A percentile compares a stretch with the other conserved stretches of the same genome.
These are phyloP conservation scores for Leptothorax acervorum DNA, from an alignment of 2,888 invertebrate genomes.

Conservation along the genomic window DNA sequence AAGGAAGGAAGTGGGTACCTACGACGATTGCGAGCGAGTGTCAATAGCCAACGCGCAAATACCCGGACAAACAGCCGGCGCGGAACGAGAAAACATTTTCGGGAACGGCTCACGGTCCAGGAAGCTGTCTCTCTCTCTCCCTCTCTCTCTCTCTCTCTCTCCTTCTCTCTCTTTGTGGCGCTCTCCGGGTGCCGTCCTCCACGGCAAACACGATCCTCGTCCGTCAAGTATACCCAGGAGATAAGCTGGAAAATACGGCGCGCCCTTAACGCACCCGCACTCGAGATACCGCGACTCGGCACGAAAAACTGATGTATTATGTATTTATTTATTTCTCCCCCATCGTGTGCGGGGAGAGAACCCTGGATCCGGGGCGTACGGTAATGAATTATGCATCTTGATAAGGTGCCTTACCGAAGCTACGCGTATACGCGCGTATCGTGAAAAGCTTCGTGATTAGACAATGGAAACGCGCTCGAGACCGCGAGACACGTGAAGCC, in stretches of 20 bases:
- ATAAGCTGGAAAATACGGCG: conserved; percentile 61
- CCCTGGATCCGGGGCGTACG: neutral
- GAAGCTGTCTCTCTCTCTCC: neutral
- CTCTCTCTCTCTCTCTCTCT: neutral
- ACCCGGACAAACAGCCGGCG: conserved; percentile 29
- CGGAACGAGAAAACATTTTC: conserved; percentile 51
- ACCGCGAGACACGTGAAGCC: no score
- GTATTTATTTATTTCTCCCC: conserved; percentile 54
- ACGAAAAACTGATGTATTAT: conserved; percentile 55
- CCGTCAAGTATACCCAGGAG: conserved; percentile 56
- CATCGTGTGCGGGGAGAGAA: neutral
- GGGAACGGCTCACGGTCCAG: conserved; percentile 19
- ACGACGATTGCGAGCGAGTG: conserved; percentile 39
- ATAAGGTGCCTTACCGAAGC: conserved; percentile 21
- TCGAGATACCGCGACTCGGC: conserved; percentile 29
- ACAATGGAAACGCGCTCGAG: neutral
- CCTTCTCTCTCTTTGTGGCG: neutral
- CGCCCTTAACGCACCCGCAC: conserved; percentile 50
- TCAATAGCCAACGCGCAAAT: conserved; percentile 53
- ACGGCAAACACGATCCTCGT: conserved; percentile 68
- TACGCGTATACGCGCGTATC: neutral
- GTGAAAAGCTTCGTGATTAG: conserved; percentile 24
- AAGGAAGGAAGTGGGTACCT: neutral
- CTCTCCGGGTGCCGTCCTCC: conserved; percentile 20
- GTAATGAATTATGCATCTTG: conserved; percentile 57